A percentile compares a stretch with the other conserved stretches of the same genome.
These are phyloP conservation scores for Tenthredo scrophulariae DNA, from an alignment of 2,888 invertebrate species.

Conservation along the genomic window DNA sequence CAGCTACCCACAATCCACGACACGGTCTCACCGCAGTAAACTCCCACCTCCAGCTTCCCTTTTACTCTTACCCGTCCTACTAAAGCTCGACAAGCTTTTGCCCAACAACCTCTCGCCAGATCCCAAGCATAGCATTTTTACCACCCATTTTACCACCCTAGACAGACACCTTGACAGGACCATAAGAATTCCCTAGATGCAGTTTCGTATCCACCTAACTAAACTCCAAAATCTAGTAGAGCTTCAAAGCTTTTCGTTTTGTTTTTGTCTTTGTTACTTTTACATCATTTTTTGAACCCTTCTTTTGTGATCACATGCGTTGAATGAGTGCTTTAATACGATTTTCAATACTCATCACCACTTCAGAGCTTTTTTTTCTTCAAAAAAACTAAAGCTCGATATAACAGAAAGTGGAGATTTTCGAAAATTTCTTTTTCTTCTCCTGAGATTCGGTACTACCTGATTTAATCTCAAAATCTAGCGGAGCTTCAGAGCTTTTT, in stretches of 20 bases:
- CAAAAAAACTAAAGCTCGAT: background rate
- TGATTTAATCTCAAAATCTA: background rate
- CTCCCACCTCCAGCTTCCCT: background rate
- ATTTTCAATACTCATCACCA: background rate
- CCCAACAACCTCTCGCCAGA: slow-evolving; percentile 35
- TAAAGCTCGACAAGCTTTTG: slow-evolving; percentile 49
- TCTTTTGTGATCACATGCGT: background rate
- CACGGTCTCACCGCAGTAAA: slow-evolving; percentile 32
- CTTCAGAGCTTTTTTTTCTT: background rate
- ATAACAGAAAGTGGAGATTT: background rate
- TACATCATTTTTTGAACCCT: background rate
- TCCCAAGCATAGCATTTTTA: slow-evolving; percentile 14
- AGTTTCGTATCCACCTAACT: slow-evolving; percentile 12
- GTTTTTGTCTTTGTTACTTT: background rate
- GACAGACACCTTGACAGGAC: slow-evolving; percentile 26
- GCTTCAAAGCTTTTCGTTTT: background rate
- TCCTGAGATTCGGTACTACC: background rate
- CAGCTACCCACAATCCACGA: slow-evolving; percentile 7
- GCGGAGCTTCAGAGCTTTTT: background rate
- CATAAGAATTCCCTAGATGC: slow-evolving; percentile 38
- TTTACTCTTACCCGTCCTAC: background rate
- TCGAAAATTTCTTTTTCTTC: background rate
- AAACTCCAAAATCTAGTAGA: background rate
- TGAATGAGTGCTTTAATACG: background rate
- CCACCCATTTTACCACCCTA: slow-evolving; percentile 14